Conservation (phyloP, 2,797 vertebrate genomes). For the Salarias fasciatus region DNA sequence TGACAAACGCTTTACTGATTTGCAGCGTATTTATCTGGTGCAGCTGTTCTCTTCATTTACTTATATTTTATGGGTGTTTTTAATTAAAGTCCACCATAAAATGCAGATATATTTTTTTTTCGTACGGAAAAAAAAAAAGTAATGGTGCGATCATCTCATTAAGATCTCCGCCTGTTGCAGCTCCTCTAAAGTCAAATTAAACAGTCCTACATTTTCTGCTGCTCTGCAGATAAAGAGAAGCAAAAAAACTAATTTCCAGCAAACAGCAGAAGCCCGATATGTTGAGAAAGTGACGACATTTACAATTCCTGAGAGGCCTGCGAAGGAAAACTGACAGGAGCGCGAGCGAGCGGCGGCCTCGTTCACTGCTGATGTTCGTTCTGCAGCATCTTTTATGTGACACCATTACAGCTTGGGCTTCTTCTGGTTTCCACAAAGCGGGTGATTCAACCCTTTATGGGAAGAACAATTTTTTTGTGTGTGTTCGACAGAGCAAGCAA, state of each 20-base stretch:
- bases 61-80: too few relatives aligned
- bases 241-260: constrained; percentile 44
- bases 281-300: constrained; percentile 56
- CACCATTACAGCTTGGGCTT: constrained; percentile 38
- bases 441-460: constrained; percentile 49
- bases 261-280: constrained; percentile 36
- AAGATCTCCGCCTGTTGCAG: constrained; percentile 23
- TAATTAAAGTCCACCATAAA: too few relatives aligned
- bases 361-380: constrained; percentile 47
- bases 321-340: constrained; percentile 35
- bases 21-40: background rate
- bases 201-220: constrained; percentile 23
- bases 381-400: constrained; percentile 51
- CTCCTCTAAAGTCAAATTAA: constrained; percentile 32
- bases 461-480: constrained; percentile 34
- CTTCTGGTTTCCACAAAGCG: constrained; percentile 38
- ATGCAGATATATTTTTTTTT: constrained; percentile 1
- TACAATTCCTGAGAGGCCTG: constrained; percentile 58
- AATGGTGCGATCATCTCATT: constrained; percentile 19
- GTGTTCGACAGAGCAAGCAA: constrained; percentile 44
- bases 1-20: background rate
- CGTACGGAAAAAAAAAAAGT: background rate
- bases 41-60: too few relatives aligned
- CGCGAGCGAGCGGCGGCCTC: constrained; percentile 22
- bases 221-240: constrained; percentile 31